Evolutionary conservation across 2,888 invertebrate species (phyloP), one percentile per base, ranked within the genome.

Genomic region (Lacanobia wlatinum): DNA sequence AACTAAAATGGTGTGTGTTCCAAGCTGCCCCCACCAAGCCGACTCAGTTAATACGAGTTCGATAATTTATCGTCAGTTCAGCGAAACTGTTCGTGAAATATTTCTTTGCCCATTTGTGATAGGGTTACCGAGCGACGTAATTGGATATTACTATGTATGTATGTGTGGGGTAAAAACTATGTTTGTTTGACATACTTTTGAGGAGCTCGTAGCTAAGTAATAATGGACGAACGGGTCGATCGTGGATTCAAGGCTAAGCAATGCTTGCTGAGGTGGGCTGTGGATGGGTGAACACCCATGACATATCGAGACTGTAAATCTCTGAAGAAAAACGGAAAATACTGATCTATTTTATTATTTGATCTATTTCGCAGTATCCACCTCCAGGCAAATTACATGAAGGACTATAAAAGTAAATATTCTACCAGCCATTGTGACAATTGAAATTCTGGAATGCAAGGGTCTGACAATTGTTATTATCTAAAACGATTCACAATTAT

Each of bases 21-120:
- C 23, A 43, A 79, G 80, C 80, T 83, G 80, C 83, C 80, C 83
- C 38, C 10, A 16, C 59, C 74, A 73, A 46, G 23, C 79, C 79
- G 83, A 66, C 77, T 83, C 78, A 76, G 82, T 83, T 79, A 87
- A 85, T 86, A 86, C 73, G 80, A 77, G 74, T 73, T 80, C 71
- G 80, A 86, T 85, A 87, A 89, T 88, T 89, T 89, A 87, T 88
- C 82, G 86, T 84, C 78, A 74, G 80, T 70, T 84, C 82, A 80
- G 72, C 80, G 70, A 76, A 80, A 82, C 78, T 83, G 84, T 70
- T 83, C 70, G 61, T 62, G 73, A 76, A 84, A 83, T 83, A 74
- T 74, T 83, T 74, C 80, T 79, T 74, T 72, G 60, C 55, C 52
- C 66, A 21, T 46, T 63, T 64, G 23, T 48, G 82, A 72, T 79